Evolutionary conservation across 2,113 vertebrate genomes (phyloP).

Genomic region (Nothocercus nigrocapillus): DNA sequence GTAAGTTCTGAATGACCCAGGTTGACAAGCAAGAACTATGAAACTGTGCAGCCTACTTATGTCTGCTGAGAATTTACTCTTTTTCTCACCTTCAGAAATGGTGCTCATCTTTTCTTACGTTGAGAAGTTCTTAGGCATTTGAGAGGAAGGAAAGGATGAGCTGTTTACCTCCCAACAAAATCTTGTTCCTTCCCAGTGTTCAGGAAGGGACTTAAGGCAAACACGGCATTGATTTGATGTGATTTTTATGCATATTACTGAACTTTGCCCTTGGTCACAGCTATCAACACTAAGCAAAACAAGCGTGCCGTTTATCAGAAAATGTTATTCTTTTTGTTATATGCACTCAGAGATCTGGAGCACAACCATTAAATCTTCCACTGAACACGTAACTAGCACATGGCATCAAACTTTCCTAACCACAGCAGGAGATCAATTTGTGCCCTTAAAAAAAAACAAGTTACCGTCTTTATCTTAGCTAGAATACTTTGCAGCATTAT

Average conservation of each 20-base stretch:
- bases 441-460: background rate
- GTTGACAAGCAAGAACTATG: background rate
- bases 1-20: background rate
- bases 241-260: background rate
- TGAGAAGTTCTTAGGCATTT: background rate
- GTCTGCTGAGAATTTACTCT: background rate
- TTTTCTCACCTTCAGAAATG: background rate
- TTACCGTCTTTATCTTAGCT: constrained; percentile 19
- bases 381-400: background rate
- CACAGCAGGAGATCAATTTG: background rate
- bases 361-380: background rate
- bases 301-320: background rate
- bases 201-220: background rate
- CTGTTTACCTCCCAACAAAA: background rate
- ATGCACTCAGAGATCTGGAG: background rate
- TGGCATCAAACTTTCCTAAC: background rate
- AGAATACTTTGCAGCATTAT: background rate
- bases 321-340: background rate
- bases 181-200: background rate
- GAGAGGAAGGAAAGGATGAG: background rate
- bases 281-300: background rate
- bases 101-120: background rate
- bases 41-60: background rate
- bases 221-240: background rate
- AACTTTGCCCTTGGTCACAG: background rate